phyloP scores from a whole-genome alignment of 2,797 vertebrate species.

The Spatula clypeata region DNA sequence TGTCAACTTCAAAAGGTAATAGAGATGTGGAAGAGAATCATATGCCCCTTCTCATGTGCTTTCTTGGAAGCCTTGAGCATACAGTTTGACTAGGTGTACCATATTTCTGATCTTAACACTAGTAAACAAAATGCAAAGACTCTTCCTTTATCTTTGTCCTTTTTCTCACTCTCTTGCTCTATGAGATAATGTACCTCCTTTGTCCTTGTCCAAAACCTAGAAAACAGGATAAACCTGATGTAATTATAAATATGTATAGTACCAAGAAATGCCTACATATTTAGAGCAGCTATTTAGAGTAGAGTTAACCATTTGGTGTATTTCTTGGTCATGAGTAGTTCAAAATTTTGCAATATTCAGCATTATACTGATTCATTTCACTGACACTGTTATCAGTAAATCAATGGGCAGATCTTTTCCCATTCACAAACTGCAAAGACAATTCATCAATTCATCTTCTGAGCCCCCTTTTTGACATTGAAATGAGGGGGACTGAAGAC shows the following conservation, averaged over 20 bases:
- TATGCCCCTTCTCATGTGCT: fast-evolving
- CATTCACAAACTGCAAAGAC: not conserved
- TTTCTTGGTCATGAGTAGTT: not conserved
- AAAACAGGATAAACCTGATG: not conserved
- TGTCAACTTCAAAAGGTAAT: not conserved
- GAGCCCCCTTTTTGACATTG: not conserved
- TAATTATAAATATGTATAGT: not conserved
- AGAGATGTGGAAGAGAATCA: not conserved
- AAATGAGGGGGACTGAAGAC: not conserved
- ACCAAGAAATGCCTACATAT: not conserved
- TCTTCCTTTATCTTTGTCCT: not conserved
- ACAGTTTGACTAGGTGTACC: not conserved
- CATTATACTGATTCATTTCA: not conserved
- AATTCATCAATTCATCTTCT: not conserved
- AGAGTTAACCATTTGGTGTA: not conserved
- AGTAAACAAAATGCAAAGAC: not conserved
- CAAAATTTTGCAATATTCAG: not conserved
- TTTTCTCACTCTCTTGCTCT: not conserved
- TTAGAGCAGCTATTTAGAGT: not conserved
- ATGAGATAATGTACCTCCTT: not conserved
- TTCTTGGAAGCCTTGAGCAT: not conserved
- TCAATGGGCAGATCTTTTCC: not conserved
- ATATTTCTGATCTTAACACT: not conserved
- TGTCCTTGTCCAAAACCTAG: not conserved
- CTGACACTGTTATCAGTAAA: not conserved